These are phyloP conservation scores for Avahi laniger DNA, from an alignment of 2,797 vertebrate species.

Conservation along the genomic window DNA sequence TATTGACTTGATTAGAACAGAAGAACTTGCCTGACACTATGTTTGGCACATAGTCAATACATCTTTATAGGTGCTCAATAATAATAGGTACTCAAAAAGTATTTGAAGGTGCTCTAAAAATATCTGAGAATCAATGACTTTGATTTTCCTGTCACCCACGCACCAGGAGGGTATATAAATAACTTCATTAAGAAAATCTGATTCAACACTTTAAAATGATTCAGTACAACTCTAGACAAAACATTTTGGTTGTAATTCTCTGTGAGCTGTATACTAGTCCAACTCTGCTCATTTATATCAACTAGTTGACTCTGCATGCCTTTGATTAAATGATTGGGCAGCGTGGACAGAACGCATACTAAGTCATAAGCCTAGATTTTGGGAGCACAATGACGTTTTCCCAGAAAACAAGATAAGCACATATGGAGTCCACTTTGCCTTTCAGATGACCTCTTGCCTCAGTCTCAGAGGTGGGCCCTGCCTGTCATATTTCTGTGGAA, in stretches of 20 bases:
- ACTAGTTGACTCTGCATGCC: background rate
- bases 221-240: background rate
- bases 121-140: slow-evolving; percentile 37
- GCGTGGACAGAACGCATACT: background rate
- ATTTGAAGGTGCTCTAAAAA: background rate
- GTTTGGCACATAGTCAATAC: background rate
- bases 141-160: background rate
- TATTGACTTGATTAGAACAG: background rate
- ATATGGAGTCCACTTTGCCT: background rate
- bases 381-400: background rate
- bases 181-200: background rate
- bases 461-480: background rate
- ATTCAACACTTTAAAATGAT: background rate
- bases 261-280: background rate
- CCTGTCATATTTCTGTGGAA: background rate
- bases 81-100: background rate
- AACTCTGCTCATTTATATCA: background rate
- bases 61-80: background rate
- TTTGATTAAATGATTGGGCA: background rate
- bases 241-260: background rate
- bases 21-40: background rate
- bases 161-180: background rate
- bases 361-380: background rate
- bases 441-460: background rate
- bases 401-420: background rate